Evolutionary conservation across 2,888 invertebrate species (phyloP).

Genomic region (Beris morrisii): DNA sequence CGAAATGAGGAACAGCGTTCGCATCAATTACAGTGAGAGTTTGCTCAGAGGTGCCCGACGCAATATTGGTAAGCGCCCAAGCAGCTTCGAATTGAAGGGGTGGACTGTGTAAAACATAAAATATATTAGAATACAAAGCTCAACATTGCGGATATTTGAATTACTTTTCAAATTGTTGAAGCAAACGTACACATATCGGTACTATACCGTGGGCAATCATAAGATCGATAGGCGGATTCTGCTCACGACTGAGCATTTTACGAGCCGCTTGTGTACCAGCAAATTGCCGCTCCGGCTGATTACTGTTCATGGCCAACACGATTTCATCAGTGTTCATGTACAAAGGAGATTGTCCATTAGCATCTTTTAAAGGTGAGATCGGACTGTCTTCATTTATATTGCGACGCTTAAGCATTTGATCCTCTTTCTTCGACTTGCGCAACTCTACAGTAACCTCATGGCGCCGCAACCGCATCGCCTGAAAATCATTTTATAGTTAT

Average conservation of each 20-base stretch:
- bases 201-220: slow-evolving; percentile 85
- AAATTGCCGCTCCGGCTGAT: slow-evolving; percentile 65
- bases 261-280: slow-evolving; percentile 79
- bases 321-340: slow-evolving; percentile 71
- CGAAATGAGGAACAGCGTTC: slow-evolving; percentile 83
- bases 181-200: slow-evolving; percentile 76
- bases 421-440: slow-evolving; percentile 90
- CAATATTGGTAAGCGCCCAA: slow-evolving; percentile 97
- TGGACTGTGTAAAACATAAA: slow-evolving; percentile 58
- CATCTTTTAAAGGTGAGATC: slow-evolving; percentile 59
- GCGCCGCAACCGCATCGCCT: slow-evolving; percentile 77
- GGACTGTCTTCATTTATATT: slow-evolving; percentile 68
- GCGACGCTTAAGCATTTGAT: slow-evolving; percentile 87
- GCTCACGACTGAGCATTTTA: slow-evolving; percentile 83
- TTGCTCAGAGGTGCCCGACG: slow-evolving; percentile 90
- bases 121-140: slow-evolving; percentile 38
- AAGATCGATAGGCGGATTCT: slow-evolving; percentile 86
- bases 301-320: slow-evolving; percentile 68
- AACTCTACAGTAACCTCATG: slow-evolving; percentile 88
- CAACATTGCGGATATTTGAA: slow-evolving; percentile 40
- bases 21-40: slow-evolving; percentile 82
- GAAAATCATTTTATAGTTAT: slow-evolving; percentile 30
- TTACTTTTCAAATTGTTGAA: slow-evolving; percentile 73
- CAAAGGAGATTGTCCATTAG: slow-evolving; percentile 55
- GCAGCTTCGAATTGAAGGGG: slow-evolving; percentile 91